phyloP scores from a whole-genome alignment of 2,113 vertebrate species.

The Forbesichthys papilliferus region DNA sequence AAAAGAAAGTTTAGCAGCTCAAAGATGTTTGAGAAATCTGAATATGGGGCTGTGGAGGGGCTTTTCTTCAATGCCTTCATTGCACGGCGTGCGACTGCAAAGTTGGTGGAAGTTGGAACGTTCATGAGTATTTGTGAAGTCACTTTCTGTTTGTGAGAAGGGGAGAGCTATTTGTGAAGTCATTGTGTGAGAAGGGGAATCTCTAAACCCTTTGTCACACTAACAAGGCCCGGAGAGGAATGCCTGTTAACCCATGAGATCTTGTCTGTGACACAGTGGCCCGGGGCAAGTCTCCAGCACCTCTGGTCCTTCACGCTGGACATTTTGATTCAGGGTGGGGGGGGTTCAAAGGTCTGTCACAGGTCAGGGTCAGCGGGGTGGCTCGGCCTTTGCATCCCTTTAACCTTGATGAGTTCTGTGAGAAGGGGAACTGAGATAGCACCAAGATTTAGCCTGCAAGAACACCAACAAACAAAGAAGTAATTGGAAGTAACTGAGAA shows the following conservation, averaged over 20 bases:
- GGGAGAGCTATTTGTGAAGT: slow-evolving; percentile 36
- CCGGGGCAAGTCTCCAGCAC: slow-evolving; percentile 53
- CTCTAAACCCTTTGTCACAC: slow-evolving; percentile 44
- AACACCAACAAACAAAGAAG: slow-evolving; percentile 58
- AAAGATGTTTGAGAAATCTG: not conserved
- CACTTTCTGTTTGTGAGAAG: slow-evolving; percentile 34
- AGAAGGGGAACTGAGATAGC: slow-evolving; percentile 18
- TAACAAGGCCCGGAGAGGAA: slow-evolving; percentile 57
- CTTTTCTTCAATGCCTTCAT: not conserved
- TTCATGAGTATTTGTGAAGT: slow-evolving; percentile 29
- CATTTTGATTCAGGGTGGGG: slow-evolving; percentile 59
- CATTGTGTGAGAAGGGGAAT: slow-evolving; percentile 36
- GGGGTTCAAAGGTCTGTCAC: slow-evolving; percentile 70
- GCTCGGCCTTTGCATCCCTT: slow-evolving; percentile 64
- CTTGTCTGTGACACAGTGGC: slow-evolving; percentile 57
- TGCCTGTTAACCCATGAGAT: slow-evolving; percentile 63
- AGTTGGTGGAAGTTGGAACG: not conserved
- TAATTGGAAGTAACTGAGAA: slow-evolving; percentile 30
- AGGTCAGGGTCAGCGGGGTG: slow-evolving; percentile 64
- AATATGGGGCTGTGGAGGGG: slow-evolving; percentile 10
- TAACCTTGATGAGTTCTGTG: slow-evolving; percentile 48
- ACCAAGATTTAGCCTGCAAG: slow-evolving; percentile 31
- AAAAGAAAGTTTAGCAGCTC: slow-evolving; percentile 1
- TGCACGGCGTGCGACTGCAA: not conserved
- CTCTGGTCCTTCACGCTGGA: slow-evolving; percentile 52